These are phyloP conservation scores for Etia nguti DNA, from an alignment of 2,113 vertebrate genomes.

Conservation along the genomic window DNA sequence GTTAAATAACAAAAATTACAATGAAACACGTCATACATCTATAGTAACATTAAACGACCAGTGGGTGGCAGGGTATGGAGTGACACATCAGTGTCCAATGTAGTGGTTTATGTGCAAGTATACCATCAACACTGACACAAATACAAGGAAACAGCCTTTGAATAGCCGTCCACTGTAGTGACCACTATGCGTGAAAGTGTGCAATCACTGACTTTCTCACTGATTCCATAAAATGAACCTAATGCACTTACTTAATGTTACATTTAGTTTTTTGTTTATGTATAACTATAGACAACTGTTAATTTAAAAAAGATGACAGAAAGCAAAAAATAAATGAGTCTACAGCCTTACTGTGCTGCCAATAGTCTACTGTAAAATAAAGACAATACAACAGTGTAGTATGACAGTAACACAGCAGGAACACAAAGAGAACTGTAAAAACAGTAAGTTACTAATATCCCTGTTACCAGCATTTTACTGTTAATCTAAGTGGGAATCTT, in stretches of 20 bases:
- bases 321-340: neutral
- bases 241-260: neutral
- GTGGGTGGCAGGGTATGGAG: too few relatives aligned
- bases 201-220: neutral
- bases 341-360: neutral
- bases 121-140: too few relatives aligned
- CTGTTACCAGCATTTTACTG: rapidly evolving
- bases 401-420: neutral
- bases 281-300: neutral
- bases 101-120: too few relatives aligned
- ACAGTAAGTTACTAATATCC: neutral
- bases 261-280: neutral
- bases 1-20: too few relatives aligned
- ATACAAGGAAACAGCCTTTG: too few relatives aligned
- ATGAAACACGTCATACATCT: too few relatives aligned
- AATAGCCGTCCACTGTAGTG: too few relatives aligned
- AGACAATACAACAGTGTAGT: neutral
- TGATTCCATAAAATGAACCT: neutral
- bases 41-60: too few relatives aligned
- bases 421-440: neutral
- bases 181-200: too few relatives aligned
- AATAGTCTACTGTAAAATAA: neutral
- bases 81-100: too few relatives aligned
- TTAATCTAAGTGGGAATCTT: neutral
- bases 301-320: neutral